Percentiles rank a stretch among this genome's conserved stretches.
phyloP scores from a whole-genome alignment of 2,797 vertebrate species.

The Pipistrellus pygmaeus region DNA sequence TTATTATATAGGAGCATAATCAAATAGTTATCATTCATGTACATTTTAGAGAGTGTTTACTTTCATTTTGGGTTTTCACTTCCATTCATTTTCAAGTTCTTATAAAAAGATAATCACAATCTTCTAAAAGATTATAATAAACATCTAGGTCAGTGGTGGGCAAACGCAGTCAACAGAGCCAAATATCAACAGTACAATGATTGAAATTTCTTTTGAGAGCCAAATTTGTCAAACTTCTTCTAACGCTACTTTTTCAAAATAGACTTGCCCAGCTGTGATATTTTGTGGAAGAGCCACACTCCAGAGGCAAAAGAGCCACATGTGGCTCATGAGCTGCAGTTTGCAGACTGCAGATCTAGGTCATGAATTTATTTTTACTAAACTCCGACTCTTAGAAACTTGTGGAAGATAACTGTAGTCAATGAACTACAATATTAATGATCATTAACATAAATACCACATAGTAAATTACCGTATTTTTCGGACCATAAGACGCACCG shows the following conservation, averaged over 20 bases:
- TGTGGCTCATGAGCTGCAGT: no score
- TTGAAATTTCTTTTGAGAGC: no score
- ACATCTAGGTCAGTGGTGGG: neutral
- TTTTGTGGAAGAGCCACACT: no score
- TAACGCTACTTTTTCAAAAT: no score
- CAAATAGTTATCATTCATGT: neutral
- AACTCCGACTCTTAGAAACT: neutral
- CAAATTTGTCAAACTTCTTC: no score
- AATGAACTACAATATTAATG: neutral
- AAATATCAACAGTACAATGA: no score
- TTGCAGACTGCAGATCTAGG: no score
- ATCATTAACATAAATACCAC: neutral
- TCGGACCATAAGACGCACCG: no score
- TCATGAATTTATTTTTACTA: conserved; percentile 27
- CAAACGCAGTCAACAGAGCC: no score
- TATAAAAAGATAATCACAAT: neutral
- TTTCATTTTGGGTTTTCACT: conserved; percentile 38
- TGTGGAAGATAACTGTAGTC: neutral
- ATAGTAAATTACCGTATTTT: neutral
- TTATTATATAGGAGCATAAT: neutral
- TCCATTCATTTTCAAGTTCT: conserved; percentile 1
- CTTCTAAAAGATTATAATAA: conserved; percentile 4
- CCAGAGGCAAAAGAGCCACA: no score
- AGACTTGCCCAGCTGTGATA: no score
- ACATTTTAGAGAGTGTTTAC: neutral